Base-by-base conservation (phyloP, 2,888 invertebrate genomes). In the Hyppa rectilinea region DNA sequence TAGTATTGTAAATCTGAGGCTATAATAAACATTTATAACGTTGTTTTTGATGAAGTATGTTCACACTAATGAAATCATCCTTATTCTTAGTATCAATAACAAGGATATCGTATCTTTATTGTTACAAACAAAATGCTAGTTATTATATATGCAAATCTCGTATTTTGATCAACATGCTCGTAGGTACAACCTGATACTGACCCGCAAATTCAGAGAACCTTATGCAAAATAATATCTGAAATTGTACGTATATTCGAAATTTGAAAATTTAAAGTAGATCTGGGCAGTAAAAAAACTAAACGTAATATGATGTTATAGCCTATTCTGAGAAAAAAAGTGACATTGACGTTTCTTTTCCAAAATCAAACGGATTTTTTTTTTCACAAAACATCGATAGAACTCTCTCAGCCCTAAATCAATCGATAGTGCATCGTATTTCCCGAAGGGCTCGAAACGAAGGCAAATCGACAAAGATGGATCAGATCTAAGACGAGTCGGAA, bases 351-450 rank as follows among this genome's bases (percentile, higher is more conserved):
- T 43, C 0, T 23, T 36, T 50, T 50, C 0, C 6, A 14, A 26
- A 50, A 62, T 1, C 0, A 26, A 2, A 20, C 2, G 7, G 0
- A 3, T 14, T n/a, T 29, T 10, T 49, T 1, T 26, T 26, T 17
- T 2, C 7, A 0, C 61, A 52, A 52, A 66, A 66, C 26, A 75
- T 82, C 80, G 75, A 80, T 36, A 65, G n/a, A 10, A 4, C 2
- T 0, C 0, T 0, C 26, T 55, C 65, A 14, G 4, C 76, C 40
- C 72, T 74, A 70, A 36, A 0, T 55, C 75, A 82, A 89, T 88
- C 89, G 87, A 90, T 88, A 89, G 80, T 90, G 89, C 92, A 88
- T 89, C 84, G 86, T 86, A 92, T 92, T 92, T 92, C 92, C 92
- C 92, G 86, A 86, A 86, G 92, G 92, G 84, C 78, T 85, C 67